Base-by-base conservation (phyloP, 2,797 vertebrate species). In the Hyperoplus immaculatus region DNA sequence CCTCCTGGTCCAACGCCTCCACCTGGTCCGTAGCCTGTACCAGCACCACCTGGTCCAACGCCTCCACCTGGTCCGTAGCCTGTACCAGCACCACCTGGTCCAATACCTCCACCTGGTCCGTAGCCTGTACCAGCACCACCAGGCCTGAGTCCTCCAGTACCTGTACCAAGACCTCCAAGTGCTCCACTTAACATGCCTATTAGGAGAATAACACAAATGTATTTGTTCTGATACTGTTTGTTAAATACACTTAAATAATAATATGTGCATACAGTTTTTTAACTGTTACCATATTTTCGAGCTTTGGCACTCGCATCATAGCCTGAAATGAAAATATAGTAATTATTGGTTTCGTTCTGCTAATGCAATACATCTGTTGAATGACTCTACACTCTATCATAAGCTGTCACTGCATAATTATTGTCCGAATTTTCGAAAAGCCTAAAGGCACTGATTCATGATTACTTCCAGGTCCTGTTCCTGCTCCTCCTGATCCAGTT, bases 261-360 rank as follows among this genome's bases (percentile, higher is more conserved):
- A 21, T 12, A 5, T 4, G 39, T 62, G 3, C 6, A 43, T 42
- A 4, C 6, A 77, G 8, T 15, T 49, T 60, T 61, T 62, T 0
- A 36, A 16, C 76, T 80, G 64, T 84, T 86, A 93, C 93, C 93
- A 86, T 94, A 94, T 94, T 95, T 95, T 59, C 91, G 93, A 72
- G 94, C 94, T 89, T 94, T 95, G 51, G 94, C 93, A 43, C n/a
- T 84, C 58, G 91, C 80, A 75, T 93, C 92, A 79, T 93, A 94
- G 13, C 84, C 93, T 94, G 79, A 77, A 92, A 89, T 55, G 71
- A 6, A 75, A 65, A 79, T 11, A 46, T 6, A 54, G 0, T 47
- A 21, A 41, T 75, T 53, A 74, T 38, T 16, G 0, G 54, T 69
- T 45, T 72, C 29, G 50, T 3, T 61, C 72, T 64, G 16, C 4